Conservation (phyloP, 2,797 vertebrate genomes). For the Tokudaia tokunoshimensis region DNA sequence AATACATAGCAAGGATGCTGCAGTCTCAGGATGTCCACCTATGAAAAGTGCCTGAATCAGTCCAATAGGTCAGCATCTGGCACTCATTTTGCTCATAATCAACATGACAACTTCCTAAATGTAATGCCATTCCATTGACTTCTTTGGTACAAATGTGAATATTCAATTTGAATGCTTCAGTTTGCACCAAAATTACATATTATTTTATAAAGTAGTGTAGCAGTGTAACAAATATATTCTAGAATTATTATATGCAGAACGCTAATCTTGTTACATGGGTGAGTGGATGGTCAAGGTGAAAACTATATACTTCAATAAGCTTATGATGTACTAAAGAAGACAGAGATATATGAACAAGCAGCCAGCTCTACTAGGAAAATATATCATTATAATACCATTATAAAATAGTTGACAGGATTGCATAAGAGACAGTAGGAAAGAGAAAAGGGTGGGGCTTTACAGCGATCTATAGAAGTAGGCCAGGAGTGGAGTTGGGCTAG, state of each 20-base stretch:
- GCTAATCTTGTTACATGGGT: not conserved
- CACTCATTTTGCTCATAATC: not conserved
- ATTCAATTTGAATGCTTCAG: not conserved
- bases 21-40: not conserved
- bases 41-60: not conserved
- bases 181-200: not conserved
- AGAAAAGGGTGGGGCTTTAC: not conserved
- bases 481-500: not conserved
- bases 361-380: not conserved
- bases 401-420: not conserved
- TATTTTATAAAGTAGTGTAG: constrained; percentile 50
- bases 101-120: not conserved
- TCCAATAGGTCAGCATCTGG: not conserved
- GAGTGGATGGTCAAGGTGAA: not conserved
- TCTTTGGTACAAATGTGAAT: not conserved
- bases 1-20: not conserved
- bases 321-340: not conserved
- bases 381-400: not conserved
- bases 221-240: not conserved
- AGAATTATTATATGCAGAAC: not conserved
- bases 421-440: constrained; percentile 1
- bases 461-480: not conserved
- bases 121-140: not conserved
- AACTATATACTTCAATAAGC: not conserved
- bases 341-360: not conserved